phyloP scores from a whole-genome alignment of 30 jellyfish, hydroid and myxozoan species.

The Chrysaora quinquecirrha region DNA sequence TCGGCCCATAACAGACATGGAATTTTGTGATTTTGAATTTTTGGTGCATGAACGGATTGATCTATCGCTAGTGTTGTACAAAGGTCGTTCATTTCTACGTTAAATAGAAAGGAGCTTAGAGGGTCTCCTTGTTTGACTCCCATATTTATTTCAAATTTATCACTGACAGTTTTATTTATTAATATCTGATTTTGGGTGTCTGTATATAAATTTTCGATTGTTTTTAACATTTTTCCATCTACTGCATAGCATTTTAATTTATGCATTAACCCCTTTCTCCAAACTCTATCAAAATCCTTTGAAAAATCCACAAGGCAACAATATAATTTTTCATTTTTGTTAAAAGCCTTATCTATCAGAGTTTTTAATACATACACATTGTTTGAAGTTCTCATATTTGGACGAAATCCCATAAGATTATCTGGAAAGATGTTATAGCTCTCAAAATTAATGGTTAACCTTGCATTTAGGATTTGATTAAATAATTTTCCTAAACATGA shows the following conservation, averaged over 20 bases:
- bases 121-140: no score
- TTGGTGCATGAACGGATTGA: not conserved
- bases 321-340: not conserved
- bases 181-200: not conserved
- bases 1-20: conserved; percentile 23
- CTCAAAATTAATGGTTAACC: not conserved
- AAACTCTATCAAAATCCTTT: no score
- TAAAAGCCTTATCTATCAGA: not conserved
- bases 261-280: no score
- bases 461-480: not conserved
- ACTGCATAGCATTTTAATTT: not conserved
- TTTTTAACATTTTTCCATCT: not conserved
- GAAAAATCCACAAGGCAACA: not conserved
- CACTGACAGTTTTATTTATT: not conserved
- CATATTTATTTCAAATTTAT: no score
- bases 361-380: not conserved
- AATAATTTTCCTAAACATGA: no score
- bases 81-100: not conserved
- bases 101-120: no score
- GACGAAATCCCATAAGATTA: not conserved
- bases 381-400: not conserved
- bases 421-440: not conserved
- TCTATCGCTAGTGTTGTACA: not conserved
- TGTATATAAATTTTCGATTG: not conserved
- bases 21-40: not conserved